A percentile compares a stretch with the other conserved stretches of the same genome.
These are phyloP conservation scores for Thereuonema tuberculata DNA, from an alignment of 1,140 invertebrate species.

Conservation along the genomic window DNA sequence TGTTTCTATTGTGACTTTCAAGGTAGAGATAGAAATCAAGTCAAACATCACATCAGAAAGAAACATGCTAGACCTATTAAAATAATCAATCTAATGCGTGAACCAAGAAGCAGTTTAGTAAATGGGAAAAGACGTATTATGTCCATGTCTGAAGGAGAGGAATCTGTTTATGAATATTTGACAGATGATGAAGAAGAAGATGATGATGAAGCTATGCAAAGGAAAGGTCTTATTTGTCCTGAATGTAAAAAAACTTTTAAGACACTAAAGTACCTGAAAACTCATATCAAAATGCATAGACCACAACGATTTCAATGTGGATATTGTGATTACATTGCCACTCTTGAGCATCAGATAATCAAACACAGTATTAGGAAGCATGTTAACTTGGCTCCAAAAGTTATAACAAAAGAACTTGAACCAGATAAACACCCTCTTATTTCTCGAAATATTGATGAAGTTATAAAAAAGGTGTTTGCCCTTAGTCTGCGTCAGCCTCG, in stretches of 20 bases:
- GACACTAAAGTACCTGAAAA: conserved; percentile 15
- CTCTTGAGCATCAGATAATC: conserved; percentile 6
- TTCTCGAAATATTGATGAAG: conserved; percentile 7
- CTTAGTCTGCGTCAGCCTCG: conserved; percentile 3
- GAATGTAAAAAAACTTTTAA: conserved; percentile 15
- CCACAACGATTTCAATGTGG: conserved; percentile 10
- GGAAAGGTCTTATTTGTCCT: conserved; percentile 4
- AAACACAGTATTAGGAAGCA: conserved; percentile 9
- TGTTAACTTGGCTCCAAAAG: conserved; percentile 1
- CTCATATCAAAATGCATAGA: conserved; percentile 14
- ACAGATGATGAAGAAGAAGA: conserved; percentile 5
- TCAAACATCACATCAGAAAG: conserved; percentile 15
- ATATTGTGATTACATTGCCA: conserved; percentile 13
- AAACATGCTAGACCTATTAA: conserved; percentile 9
- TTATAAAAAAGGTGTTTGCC: background rate
- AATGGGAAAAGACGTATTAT: background rate
- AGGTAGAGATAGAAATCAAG: conserved; percentile 14
- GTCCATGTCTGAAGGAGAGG: conserved; percentile 11
- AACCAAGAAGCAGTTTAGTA: background rate
- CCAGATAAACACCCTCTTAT: conserved; percentile 10
- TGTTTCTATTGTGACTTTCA: conserved; percentile 16
- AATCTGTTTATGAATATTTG: conserved; percentile 9
- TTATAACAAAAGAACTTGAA: conserved; percentile 11
- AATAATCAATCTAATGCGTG: conserved; percentile 4
- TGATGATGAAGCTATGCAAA: background rate